These are phyloP conservation scores for Microtus obscurus DNA, from an alignment of 2,797 vertebrate genomes.

Conservation along the genomic window DNA sequence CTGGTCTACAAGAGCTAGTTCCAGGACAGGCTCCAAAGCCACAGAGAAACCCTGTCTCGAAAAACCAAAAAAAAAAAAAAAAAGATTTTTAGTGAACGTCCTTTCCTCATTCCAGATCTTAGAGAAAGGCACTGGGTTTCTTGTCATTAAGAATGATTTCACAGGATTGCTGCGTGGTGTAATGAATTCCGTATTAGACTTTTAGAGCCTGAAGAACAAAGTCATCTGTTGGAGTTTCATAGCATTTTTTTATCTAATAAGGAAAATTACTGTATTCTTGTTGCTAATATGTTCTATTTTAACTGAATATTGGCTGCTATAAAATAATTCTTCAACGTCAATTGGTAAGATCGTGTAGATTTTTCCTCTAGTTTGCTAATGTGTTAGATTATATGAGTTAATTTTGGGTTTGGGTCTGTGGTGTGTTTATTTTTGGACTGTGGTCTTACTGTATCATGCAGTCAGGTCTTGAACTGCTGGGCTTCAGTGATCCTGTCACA, in stretches of 20 bases:
- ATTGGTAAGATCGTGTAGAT: not conserved
- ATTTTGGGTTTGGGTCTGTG: not conserved
- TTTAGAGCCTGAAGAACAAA: not conserved
- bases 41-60: too few relatives aligned
- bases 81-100: too few relatives aligned
- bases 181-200: not conserved
- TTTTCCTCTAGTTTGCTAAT: not conserved
- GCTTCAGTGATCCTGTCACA: not conserved
- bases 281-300: not conserved
- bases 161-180: not conserved
- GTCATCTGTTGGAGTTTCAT: not conserved
- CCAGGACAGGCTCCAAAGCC: too few relatives aligned
- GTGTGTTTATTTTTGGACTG: not conserved
- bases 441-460: not conserved
- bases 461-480: not conserved
- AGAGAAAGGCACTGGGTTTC: too few relatives aligned
- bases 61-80: too few relatives aligned
- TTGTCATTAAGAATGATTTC: not conserved
- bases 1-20: too few relatives aligned
- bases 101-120: too few relatives aligned
- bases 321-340: not conserved
- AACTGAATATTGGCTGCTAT: conserved; percentile 2
- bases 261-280: not conserved
- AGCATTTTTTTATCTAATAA: not conserved
- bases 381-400: not conserved